Base-by-base conservation (phyloP, 92 coral and sea anemone genomes). In the Zoanthus sociatus region DNA sequence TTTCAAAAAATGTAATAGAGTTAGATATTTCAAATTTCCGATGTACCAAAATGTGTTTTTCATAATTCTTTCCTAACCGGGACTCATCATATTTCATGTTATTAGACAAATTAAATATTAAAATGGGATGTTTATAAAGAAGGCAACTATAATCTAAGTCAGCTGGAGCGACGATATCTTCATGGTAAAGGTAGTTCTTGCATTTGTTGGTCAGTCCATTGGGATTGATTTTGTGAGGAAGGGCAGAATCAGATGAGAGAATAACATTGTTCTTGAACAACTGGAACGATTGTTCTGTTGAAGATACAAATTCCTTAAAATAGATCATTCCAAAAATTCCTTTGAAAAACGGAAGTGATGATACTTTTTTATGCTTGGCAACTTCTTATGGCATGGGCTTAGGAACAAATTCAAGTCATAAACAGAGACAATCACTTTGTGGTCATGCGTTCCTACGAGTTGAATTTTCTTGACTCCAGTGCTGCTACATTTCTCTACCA, bases 131-230 rank as follows among this genome's bases (percentile, higher is more conserved):
- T 26, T 26, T 26, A 26, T 26, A 26, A 26, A 26, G 26, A 26
- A 26, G 26, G 26, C 26, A 26, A 26, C 26, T 26, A 26, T 26
- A 26, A 26, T 26, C 26, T 26, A 26, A 26, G 26, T 26, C 26
- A 26, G 26, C 26, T 60, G 67, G 67, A 13, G 67, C 67, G 5
- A 60, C 72, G 42, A 78, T 11, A 9, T 78, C 33, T 10, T 78
- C 84, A n/a, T 74, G 73, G 74, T 58, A 63, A 58, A 79, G 54
- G 20, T 79, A 79, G 74, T 79, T 79, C 85, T 61, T 79, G 30
- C 48, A 7, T 60, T 79, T 21, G 72, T 79, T 51, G 4, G 71
- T 79, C 45, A 79, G 74, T 12, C 76, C 87, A 14, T 82, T 61
- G 17, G 87, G 64, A 16, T 45, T 66, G 63, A 82, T 13, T 48